Base-by-base conservation (phyloP, 2,888 invertebrate genomes). In the Cryptosula pallasiana region DNA sequence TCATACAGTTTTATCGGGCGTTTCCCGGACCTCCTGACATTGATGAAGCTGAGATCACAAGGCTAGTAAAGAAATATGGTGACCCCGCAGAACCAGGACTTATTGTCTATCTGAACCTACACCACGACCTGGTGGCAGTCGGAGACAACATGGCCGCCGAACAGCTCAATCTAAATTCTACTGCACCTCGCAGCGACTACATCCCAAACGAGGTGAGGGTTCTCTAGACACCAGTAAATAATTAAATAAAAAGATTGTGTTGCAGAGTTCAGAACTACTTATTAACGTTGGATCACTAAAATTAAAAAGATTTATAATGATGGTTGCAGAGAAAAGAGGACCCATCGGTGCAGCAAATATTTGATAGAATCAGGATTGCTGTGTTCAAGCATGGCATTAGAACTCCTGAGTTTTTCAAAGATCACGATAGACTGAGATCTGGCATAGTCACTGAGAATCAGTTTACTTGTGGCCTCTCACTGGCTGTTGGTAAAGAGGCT, bases 401-500 rank as follows among this genome's bases (percentile, higher is more conserved):
- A 36, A 81, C 81, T 20, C 78, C 78, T 32, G 85, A 85, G 74
- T 85, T 83, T 74, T 84, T 85, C 77, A 81, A 79, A 74, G 84
- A 84, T 74, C 81, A 83, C 72, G 83, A 84, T 77, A 80, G 81
- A 73, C 78, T 83, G 32, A 75, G 83, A 3, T 80, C 80, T 75
- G 83, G 82, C 0, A 76, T 81, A n/a, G 81, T 85, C 71, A 84
- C 84, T 35, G 84, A 83, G 75, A 81, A 81, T 73, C 85, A 85
- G 79, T 85, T 85, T 78, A 75, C 81, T 20, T 82, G 83, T 77
- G 84, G 82, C 9, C 77, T 85, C 27, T 78, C 81, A 3, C 75
- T 83, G 57, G 83, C 82, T 55, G 79, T 81, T 54, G 84, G 84
- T 16, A 84, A 83, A 74, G 82, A 84, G 74, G 82, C 84, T 1